Conservation (phyloP, 2,797 vertebrate species). For the Vireo griseus region DNA sequence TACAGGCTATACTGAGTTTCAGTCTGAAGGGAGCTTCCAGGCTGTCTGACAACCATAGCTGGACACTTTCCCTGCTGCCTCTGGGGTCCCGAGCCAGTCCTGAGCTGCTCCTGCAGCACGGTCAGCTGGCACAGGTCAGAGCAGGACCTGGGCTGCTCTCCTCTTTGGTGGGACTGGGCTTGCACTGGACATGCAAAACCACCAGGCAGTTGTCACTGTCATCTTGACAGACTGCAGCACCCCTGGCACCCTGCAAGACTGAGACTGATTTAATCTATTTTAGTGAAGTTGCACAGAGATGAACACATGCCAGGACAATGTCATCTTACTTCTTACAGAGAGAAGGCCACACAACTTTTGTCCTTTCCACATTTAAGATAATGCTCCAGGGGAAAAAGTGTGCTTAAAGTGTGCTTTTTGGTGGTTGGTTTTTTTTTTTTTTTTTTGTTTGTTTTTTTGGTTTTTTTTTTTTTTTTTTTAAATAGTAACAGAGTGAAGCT, state of each 20-base stretch:
- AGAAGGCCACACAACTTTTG: neutral
- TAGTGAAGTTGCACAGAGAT: neutral
- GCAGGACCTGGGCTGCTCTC: neutral
- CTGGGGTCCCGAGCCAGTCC: neutral
- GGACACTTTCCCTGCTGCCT: neutral
- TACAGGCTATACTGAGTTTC: neutral
- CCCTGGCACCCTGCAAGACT: neutral
- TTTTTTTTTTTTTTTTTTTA: neutral
- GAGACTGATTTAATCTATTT: neutral
- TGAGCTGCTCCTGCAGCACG: neutral
- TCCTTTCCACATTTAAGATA: neutral
- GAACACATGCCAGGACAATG: neutral
- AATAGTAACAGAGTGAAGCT: neutral
- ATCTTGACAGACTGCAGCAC: neutral
- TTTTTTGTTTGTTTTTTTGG: too few relatives aligned
- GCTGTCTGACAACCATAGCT: neutral
- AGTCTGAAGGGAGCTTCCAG: neutral
- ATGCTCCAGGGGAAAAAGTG: rapidly evolving
- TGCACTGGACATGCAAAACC: neutral
- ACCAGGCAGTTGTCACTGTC: neutral
- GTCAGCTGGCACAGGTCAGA: neutral
- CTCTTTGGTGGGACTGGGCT: neutral
- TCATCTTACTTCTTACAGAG: neutral
- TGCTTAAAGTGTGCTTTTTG: neutral
- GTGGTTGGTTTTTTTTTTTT: neutral